phyloP scores from a whole-genome alignment of 2,888 invertebrate genomes.

The Dasypogon diadema region DNA sequence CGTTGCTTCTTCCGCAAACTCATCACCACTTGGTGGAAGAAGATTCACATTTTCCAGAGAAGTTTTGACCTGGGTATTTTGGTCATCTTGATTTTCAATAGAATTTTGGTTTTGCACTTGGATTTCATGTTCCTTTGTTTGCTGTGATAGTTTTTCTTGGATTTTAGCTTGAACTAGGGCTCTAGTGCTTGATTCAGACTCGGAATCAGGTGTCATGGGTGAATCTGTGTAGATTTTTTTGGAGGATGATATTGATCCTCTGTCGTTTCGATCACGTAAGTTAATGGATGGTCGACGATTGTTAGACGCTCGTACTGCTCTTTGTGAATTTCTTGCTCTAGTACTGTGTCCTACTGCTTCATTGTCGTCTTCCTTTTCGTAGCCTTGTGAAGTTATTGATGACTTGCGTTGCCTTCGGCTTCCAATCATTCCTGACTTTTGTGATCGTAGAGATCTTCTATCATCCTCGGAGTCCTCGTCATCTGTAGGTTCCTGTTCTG shows the following conservation, averaged over 20 bases:
- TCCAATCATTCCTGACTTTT: slow-evolving; percentile 63
- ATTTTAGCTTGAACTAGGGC: slow-evolving; percentile 68
- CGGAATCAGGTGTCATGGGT: slow-evolving; percentile 63
- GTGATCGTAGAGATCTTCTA: slow-evolving; percentile 65
- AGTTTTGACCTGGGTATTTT: neutral
- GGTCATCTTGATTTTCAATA: neutral
- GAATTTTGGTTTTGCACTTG: slow-evolving; percentile 47
- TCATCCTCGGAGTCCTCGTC: slow-evolving; percentile 77
- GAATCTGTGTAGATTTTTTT: slow-evolving; percentile 64
- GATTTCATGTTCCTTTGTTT: slow-evolving; percentile 53
- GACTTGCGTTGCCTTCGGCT: slow-evolving; percentile 62
- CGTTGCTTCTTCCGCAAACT: slow-evolving; percentile 7
- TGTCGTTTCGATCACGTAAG: slow-evolving; percentile 52
- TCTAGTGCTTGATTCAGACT: slow-evolving; percentile 63
- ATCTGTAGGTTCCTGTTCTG: slow-evolving; percentile 70
- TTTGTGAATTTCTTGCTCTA: slow-evolving; percentile 60
- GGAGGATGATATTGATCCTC: slow-evolving; percentile 57
- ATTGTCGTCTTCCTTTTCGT: slow-evolving; percentile 61
- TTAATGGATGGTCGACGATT: slow-evolving; percentile 58
- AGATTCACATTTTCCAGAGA: neutral
- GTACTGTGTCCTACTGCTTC: slow-evolving; percentile 54
- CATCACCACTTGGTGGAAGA: neutral
- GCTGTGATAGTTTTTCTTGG: slow-evolving; percentile 64
- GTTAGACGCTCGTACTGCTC: slow-evolving; percentile 53
- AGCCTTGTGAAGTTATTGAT: slow-evolving; percentile 65